phyloP scores from a whole-genome alignment of 2,113 vertebrate genomes.

The Pteruthius melanotis region DNA sequence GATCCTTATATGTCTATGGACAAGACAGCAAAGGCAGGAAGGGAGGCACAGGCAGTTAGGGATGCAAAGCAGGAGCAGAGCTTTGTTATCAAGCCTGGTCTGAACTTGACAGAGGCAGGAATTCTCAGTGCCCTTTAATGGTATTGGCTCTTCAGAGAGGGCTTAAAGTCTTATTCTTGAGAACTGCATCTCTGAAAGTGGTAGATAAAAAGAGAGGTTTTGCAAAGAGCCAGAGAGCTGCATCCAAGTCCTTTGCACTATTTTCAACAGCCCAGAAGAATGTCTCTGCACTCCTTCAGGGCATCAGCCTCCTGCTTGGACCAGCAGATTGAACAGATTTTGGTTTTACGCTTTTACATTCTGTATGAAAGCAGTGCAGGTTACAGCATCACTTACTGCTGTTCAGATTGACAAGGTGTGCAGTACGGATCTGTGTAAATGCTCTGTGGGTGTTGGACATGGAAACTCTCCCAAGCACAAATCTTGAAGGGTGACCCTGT shows the following conservation, averaged over 20 bases:
- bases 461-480: not conserved
- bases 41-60: not conserved
- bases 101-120: not conserved
- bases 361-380: not conserved
- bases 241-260: not conserved
- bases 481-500: not conserved
- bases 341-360: not conserved
- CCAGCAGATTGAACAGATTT: not conserved
- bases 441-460: not conserved
- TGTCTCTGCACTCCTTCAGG: not conserved
- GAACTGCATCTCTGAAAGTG: not conserved
- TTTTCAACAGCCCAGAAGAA: not conserved
- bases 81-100: not conserved
- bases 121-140: slow-evolving; percentile 26
- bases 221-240: not conserved
- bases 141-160: not conserved
- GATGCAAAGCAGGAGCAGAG: not conserved
- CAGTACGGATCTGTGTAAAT: not conserved
- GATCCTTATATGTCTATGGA: not conserved
- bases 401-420: not conserved
- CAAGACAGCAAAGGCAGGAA: not conserved
- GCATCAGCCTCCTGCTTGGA: not conserved
- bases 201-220: not conserved
- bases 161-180: slow-evolving; percentile 6
- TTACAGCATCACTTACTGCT: not conserved